A percentile compares a stretch with the other conserved stretches of the same genome.
Evolutionary conservation across 2,888 invertebrate genomes (phyloP).

Genomic region (Drosophila subsilvestris): DNA sequence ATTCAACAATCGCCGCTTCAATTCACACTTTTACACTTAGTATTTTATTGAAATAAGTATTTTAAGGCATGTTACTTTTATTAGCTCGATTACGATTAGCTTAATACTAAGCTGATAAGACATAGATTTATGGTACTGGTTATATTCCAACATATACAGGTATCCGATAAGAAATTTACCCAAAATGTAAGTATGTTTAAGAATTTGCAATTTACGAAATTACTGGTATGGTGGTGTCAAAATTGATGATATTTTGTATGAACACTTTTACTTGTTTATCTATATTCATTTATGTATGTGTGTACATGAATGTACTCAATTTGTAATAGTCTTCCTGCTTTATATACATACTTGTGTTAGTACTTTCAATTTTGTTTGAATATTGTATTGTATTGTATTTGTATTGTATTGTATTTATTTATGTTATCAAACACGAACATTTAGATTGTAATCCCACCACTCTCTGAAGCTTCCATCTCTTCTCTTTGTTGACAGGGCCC

Average conservation of each 20-base stretch:
- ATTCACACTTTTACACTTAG: neutral
- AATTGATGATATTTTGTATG: no score
- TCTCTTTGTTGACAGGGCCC: no score
- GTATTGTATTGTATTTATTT: constrained; percentile 9
- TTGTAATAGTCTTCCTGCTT: neutral
- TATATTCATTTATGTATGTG: neutral
- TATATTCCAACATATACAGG: neutral
- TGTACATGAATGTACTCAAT: neutral
- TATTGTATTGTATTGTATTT: constrained; percentile 6
- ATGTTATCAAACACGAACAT: neutral
- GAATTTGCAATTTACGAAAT: neutral
- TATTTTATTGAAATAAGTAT: neutral
- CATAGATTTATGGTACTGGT: neutral
- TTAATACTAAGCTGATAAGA: neutral
- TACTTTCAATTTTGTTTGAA: neutral
- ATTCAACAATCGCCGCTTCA: neutral
- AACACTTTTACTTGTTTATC: neutral
- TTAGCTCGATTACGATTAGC: neutral
- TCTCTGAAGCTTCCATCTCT: no score
- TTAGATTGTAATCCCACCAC: no score
- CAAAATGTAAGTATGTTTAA: neutral
- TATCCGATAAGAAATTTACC: neutral
- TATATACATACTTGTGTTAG: neutral
- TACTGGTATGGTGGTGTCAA: neutral
- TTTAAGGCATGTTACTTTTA: neutral